These are phyloP conservation scores for Tubulanus polymorphus DNA, from an alignment of 2,888 invertebrate species.

Conservation along the genomic window DNA sequence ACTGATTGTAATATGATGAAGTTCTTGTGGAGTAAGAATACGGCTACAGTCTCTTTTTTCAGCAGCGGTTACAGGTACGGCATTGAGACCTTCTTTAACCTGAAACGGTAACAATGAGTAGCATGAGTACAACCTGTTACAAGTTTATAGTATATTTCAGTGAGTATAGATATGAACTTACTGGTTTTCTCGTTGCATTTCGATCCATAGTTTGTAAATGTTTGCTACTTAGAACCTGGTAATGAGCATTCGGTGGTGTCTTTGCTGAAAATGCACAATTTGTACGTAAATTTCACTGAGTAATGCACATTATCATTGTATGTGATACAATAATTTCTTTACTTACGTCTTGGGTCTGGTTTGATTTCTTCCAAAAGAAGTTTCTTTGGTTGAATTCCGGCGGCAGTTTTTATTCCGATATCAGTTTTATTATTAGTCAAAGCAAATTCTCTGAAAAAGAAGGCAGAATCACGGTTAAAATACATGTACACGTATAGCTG, in stretches of 20 bases:
- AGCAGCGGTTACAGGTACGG: conserved; percentile 42
- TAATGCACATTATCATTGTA: neutral
- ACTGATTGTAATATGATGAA: conserved; percentile 50
- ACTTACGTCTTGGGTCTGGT: conserved; percentile 40
- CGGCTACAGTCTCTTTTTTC: conserved; percentile 47
- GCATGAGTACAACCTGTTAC: too few species aligned
- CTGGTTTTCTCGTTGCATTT: conserved; percentile 28
- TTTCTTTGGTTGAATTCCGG: conserved; percentile 42
- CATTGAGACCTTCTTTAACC: conserved; percentile 46
- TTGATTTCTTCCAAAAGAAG: conserved; percentile 41
- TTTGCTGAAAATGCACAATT: conserved; percentile 30
- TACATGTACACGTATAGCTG: neutral
- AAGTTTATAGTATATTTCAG: too few species aligned
- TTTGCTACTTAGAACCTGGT: conserved; percentile 45
- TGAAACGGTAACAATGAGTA: too few species aligned
- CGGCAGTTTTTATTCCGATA: conserved; percentile 47
- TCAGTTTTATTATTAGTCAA: conserved; percentile 42
- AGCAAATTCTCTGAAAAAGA: conserved; percentile 36
- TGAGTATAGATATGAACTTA: conserved; percentile 22
- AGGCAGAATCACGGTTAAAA: neutral
- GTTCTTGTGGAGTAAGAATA: conserved; percentile 44
- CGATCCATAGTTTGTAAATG: conserved; percentile 32
- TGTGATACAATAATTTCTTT: neutral
- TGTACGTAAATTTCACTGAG: neutral
- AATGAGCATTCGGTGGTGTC: conserved; percentile 42